Percentiles rank a stretch among this genome's conserved stretches.
These are phyloP conservation scores for Chloropsis cyanopogon DNA, from an alignment of 2,113 vertebrate genomes.

Conservation along the genomic window DNA sequence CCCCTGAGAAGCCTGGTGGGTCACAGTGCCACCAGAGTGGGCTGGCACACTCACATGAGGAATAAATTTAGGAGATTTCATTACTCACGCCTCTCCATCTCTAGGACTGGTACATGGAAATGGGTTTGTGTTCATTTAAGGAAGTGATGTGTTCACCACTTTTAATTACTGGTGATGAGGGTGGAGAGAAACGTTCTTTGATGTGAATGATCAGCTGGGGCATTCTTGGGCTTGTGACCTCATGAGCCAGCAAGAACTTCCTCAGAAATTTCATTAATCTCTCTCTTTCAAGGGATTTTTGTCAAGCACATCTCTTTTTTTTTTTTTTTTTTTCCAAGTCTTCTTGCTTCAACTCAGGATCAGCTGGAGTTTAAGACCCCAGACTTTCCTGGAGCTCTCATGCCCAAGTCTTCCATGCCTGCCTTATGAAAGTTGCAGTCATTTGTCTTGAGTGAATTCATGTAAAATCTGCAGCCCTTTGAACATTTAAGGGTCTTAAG, in stretches of 20 bases:
- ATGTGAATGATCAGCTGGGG: neutral
- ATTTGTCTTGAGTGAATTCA: neutral
- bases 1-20: neutral
- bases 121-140: neutral
- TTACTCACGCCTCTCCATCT: neutral
- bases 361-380: neutral
- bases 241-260: neutral
- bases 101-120: neutral
- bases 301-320: neutral
- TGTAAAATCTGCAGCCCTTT: neutral
- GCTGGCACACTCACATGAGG: neutral
- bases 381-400: neutral
- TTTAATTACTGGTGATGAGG: neutral
- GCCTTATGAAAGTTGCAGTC: neutral
- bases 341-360: neutral
- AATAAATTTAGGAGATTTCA: neutral
- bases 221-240: neutral
- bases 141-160: neutral
- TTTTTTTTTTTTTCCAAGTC: neutral
- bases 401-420: neutral
- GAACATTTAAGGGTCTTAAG: neutral
- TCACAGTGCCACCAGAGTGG: neutral
- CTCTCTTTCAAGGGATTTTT: neutral
- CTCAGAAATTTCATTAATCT: neutral
- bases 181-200: neutral